phyloP scores from a whole-genome alignment of 92 coral and sea anemone genomes.

The Isaurus tuberculatus region DNA sequence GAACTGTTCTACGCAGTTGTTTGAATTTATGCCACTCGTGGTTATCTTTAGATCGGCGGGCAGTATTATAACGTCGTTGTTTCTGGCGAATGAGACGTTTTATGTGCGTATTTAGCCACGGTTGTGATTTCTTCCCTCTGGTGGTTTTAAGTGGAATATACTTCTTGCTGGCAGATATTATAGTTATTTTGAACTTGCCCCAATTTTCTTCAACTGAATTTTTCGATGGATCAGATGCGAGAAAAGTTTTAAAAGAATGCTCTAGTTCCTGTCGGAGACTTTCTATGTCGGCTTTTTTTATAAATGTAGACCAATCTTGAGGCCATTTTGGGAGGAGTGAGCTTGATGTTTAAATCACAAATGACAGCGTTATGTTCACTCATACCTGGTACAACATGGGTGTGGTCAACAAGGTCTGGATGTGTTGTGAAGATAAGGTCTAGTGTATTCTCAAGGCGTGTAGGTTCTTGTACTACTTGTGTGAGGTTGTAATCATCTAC shows the following conservation, averaged over 20 bases:
- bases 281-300: conserved; percentile 15
- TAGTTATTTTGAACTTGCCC: conserved; percentile 13
- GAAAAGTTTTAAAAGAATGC: conserved; percentile 2
- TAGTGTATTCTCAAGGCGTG: conserved; percentile 21
- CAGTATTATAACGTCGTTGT: conserved; percentile 30
- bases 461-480: conserved; percentile 27
- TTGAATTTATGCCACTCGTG: conserved; percentile 29
- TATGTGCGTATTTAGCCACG: conserved; percentile 22
- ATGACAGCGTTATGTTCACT: conserved; percentile 35
- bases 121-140: conserved; percentile 20
- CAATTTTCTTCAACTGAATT: conserved; percentile 31
- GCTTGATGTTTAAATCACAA: conserved; percentile 15
- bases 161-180: conserved; percentile 12
- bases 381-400: conserved; percentile 35
- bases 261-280: conserved; percentile 26
- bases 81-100: conserved; percentile 14
- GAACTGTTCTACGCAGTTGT: conserved; percentile 31
- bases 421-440: conserved; percentile 21
- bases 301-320: conserved; percentile 7
- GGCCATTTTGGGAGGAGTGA: conserved; percentile 24
- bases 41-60: conserved; percentile 10
- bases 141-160: conserved; percentile 7
- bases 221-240: conserved; percentile 19
- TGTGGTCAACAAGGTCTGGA: conserved; percentile 20
- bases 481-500: conserved; percentile 24